Base-by-base conservation (phyloP, 2,888 invertebrate species). In the Tetragonula carbonaria region DNA sequence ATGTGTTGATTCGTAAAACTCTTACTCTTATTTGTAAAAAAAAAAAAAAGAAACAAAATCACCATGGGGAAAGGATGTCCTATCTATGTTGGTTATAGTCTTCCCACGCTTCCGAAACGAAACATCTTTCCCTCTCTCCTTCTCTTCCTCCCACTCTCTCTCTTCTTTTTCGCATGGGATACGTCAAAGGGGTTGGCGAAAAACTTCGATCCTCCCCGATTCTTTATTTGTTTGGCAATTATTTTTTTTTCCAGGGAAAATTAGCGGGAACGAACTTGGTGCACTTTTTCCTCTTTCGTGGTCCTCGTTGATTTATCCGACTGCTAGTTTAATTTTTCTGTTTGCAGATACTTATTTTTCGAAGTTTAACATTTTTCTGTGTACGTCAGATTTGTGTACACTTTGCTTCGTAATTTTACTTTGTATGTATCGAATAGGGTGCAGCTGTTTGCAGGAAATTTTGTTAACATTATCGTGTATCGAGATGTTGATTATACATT, bases 1-100 rank as follows among this genome's bases (percentile, higher is more conserved):
- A 90, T 90, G 90, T 93, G 93, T 94, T 93, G 93, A 94, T 94
- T 93, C 93, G 90, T 92, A 90, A 92, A 93, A 92, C 91, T 92
- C 91, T 93, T 92, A 88, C 90, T 90, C 90, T 88, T 90, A 89
- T 93, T 92, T 91, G 87, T 86, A 85, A 83, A 87, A 66, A 70
- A 45, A 8, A 8, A 45, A 33, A 70, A 33, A 8, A 45, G 8
- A 28, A 2, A 28, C 28, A 28, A 45, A 66, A 33, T 63, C 55
- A 74, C 4, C 59, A 23, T n/a, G 68, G 68, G 33, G 2, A 33
- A 33, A 23, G 28, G 82, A 55, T 50, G 72, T 45, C 74, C 74
- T 18, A 78, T 73, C 71, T 73, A 66, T 33, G 63, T 8, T 38
- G 67, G 23, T 23, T 53, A 18, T 50, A 65, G 51, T 28, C 63